Evolutionary conservation across 2,888 invertebrate species (phyloP), one percentile per base, ranked within the genome.

Genomic region (Watsonalla binaria): DNA sequence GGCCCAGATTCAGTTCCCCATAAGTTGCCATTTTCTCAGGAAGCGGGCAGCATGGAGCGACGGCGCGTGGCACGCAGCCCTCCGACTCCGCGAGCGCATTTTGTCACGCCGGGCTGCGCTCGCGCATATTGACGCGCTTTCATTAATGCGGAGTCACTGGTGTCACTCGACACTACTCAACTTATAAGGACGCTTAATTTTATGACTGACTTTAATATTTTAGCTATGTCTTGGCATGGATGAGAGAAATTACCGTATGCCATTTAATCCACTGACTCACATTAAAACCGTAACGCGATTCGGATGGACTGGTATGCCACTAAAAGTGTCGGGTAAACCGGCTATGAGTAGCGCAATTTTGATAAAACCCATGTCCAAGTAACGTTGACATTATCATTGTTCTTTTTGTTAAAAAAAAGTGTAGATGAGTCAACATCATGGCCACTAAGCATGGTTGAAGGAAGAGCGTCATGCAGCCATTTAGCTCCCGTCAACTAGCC

Each of bases 11-110:
- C 82, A 85, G 80, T 86, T 86, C 85, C 86, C 84, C 82, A 83
- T 87, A 88, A 89, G 82, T 88, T 86, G 88, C 86, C 80, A 87
- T 89, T 89, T 89, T 90, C 89, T 86, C 82, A 85, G 86, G 90
- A 90, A 89, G 81, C 82, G 78, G 67, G 66, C 59, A 58, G 61
- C 62, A 64, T 58, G 59, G 56, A 55, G 65, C 54, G 58, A 66
- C 54, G 67, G 66, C 70, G 72, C 78, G 76, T 68, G 71, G 72
- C 70, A 66, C 62, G 71, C 66, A 66, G 63, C 55, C 61, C 62
- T 57, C 63, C 59, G 54, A 49, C 56, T 54, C 53, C 68, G 72
- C 76, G 74, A 72, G 76, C 80, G 82, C 89, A 88, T 90, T 89
- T 82, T 85, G 80, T 87, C 88, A 89, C 89, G 88, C 72, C 80